Percentiles rank a stretch among this genome's conserved stretches.
Evolutionary conservation across 2,888 invertebrate genomes (phyloP).

Genomic region (Sylvicola cinctus): DNA sequence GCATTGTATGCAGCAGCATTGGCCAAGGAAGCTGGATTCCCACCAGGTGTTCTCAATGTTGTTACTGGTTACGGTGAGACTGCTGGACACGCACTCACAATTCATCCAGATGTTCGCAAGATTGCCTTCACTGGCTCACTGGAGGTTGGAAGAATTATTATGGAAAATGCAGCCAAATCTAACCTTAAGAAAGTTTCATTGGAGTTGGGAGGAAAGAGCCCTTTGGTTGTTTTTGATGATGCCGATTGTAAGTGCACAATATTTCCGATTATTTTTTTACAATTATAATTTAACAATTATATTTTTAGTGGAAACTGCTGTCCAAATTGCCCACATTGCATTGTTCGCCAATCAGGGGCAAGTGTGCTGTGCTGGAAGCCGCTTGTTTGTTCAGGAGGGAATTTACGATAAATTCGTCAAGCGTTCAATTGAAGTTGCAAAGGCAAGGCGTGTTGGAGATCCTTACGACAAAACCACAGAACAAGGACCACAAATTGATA

Average conservation of each 20-base stretch:
- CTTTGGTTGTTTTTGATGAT: conserved; percentile 65
- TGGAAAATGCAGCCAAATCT: conserved; percentile 44
- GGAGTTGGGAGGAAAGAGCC: conserved; percentile 81
- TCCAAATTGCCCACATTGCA: conserved; percentile 39
- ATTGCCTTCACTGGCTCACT: conserved; percentile 68
- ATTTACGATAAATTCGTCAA: conserved; percentile 74
- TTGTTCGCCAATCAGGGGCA: conserved; percentile 60
- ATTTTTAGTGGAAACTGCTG: conserved; percentile 34
- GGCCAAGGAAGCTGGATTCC: conserved; percentile 59
- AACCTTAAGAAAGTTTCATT: conserved; percentile 67
- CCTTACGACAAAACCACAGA: conserved; percentile 44
- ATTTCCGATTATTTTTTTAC: neutral
- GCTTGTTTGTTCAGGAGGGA: conserved; percentile 71
- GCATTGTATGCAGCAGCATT: conserved; percentile 54
- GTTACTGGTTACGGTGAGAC: conserved; percentile 53
- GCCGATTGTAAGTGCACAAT: conserved; percentile 37
- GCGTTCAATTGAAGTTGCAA: conserved; percentile 46
- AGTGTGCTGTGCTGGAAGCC: conserved; percentile 67
- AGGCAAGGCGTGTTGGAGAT: conserved; percentile 55
- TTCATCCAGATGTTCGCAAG: conserved; percentile 48
- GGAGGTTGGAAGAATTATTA: conserved; percentile 24
- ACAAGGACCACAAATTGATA: conserved; percentile 73
- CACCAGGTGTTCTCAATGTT: conserved; percentile 58
- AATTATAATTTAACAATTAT: neutral
- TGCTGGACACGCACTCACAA: conserved; percentile 48